phyloP scores from a whole-genome alignment of 2,113 vertebrate genomes.

The Triplophysa siluroides region DNA sequence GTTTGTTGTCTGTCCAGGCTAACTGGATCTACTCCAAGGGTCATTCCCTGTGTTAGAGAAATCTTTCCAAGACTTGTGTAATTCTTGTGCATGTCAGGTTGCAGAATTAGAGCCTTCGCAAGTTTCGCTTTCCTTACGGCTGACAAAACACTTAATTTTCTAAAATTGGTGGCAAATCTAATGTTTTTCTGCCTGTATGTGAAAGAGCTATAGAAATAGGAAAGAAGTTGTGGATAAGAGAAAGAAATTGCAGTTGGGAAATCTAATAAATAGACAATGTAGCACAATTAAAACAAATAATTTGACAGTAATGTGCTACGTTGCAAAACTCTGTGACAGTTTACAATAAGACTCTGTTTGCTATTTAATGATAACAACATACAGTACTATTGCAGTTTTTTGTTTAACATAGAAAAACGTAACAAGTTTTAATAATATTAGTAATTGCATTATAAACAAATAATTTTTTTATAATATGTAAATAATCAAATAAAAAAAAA shows the following conservation, averaged over 20 bases:
- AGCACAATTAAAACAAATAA: no score
- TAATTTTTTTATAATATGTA: no score
- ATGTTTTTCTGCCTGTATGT: background rate
- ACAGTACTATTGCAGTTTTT: no score
- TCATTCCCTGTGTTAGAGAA: slow-evolving; percentile 50
- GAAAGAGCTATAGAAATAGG: background rate
- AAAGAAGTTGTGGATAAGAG: background rate
- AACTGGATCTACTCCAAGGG: slow-evolving; percentile 39
- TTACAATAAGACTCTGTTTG: background rate
- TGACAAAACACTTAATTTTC: no score
- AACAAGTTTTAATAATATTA: no score
- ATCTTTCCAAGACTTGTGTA: slow-evolving; percentile 37
- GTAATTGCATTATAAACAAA: no score
- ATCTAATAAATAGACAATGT: no score
- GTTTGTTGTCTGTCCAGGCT: slow-evolving; percentile 53
- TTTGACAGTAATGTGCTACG: no score
- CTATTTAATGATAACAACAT: no score
- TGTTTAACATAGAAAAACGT: no score
- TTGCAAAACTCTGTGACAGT: background rate
- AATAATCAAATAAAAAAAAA: no score
- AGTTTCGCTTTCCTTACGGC: background rate
- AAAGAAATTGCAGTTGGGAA: background rate
- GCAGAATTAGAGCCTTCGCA: slow-evolving; percentile 21
- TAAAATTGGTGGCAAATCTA: background rate
- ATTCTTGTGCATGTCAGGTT: slow-evolving; percentile 10